A percentile compares a stretch with the other conserved stretches of the same genome.
Conservation (phyloP, 2,113 vertebrate genomes). For the Sterna hirundo region DNA sequence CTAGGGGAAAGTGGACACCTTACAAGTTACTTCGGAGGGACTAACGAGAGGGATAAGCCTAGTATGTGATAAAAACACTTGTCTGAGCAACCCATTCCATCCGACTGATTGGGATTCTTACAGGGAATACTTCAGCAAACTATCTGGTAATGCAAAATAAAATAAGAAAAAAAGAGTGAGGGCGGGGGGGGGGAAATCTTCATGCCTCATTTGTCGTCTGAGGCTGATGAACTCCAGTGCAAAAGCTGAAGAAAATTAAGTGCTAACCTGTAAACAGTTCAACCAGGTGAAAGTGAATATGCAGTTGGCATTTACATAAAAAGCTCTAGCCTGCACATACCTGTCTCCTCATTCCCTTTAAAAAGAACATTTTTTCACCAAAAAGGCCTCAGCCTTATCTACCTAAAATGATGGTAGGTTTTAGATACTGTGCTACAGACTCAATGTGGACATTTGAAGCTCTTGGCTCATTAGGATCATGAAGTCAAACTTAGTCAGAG, state of each 20-base stretch:
- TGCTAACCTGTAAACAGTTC: neutral
- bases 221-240: neutral
- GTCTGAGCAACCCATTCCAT: neutral
- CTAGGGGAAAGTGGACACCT: neutral
- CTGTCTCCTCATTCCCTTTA: neutral
- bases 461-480: neutral
- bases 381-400: neutral
- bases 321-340: neutral
- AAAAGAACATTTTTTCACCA: neutral
- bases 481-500: neutral
- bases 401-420: neutral
- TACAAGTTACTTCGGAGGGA: neutral
- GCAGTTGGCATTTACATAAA: conserved; percentile 11
- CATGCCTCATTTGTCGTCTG: neutral
- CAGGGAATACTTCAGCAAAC: neutral
- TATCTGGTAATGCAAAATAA: neutral
- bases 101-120: neutral
- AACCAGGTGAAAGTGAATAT: neutral
- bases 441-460: neutral
- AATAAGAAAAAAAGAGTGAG: neutral
- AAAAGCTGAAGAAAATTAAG: neutral
- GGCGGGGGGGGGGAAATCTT: neutral
- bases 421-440: neutral
- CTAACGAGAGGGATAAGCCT: neutral
- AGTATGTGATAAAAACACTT: neutral